Percentiles rank a stretch among this genome's conserved stretches.
Evolutionary conservation across 2,797 vertebrate species (phyloP).

Genomic region (Sebastes steindachneri): DNA sequence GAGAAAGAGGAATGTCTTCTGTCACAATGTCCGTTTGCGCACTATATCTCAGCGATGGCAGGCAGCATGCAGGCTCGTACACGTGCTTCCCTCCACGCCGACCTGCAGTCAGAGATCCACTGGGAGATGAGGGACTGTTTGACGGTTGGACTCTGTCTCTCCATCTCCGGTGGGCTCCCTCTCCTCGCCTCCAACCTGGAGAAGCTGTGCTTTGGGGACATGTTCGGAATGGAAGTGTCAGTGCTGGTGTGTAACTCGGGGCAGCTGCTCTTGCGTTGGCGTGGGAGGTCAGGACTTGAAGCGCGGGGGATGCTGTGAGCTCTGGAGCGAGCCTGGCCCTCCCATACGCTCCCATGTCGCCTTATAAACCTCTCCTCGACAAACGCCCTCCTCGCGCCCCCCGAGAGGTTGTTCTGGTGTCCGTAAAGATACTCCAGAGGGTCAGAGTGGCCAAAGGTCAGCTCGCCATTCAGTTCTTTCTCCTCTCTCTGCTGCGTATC

Average conservation of each 20-base stretch:
- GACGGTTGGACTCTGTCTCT: conserved; percentile 37
- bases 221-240: conserved; percentile 28
- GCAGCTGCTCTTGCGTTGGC: conserved; percentile 76
- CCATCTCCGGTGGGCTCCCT: conserved; percentile 16
- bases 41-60: conserved; percentile 87
- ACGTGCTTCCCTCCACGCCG: conserved; percentile 87
- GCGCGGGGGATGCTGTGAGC: conserved; percentile 73
- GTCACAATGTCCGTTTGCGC: not conserved
- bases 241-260: conserved; percentile 66
- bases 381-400: conserved; percentile 14
- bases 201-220: conserved; percentile 12
- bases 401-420: conserved; percentile 49
- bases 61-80: conserved; percentile 87
- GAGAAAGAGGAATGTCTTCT: conserved; percentile 9
- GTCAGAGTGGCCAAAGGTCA: conserved; percentile 68
- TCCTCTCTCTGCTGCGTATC: conserved; percentile 5
- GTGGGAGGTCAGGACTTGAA: conserved; percentile 66
- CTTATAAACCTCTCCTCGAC: conserved; percentile 7
- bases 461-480: not conserved
- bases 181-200: conserved; percentile 19
- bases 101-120: conserved; percentile 89
- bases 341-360: not conserved
- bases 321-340: conserved; percentile 34
- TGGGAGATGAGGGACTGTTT: conserved; percentile 83
- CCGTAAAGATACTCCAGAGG: conserved; percentile 88